Evolutionary conservation across 2,888 invertebrate species (phyloP), one percentile per base, ranked within the genome.

Genomic region (Choristoneura rosaceana): DNA sequence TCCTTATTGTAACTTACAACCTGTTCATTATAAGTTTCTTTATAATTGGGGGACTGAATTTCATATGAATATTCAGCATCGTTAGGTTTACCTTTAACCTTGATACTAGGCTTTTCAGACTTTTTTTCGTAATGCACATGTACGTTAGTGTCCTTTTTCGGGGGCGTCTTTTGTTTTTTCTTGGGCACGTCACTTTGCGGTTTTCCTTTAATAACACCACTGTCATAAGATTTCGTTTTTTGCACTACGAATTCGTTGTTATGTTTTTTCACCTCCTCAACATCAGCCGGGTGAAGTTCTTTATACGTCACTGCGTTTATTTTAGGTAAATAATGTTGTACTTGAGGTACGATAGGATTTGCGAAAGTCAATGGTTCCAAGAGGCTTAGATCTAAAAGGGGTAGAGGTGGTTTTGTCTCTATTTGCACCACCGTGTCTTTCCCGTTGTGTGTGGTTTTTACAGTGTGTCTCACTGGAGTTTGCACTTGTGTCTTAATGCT

Each of bases 261-360:
- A 59, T 88, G 84, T 69, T 88, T 86, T 73, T 89, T 89, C 12
- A 75, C 78, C 38, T 84, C 82, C 10, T 85, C 78, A 12, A 82
- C 71, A 74, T 87, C 81, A 14, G 79, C 75, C 59, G 84, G 78
- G 5, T 89, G 88, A 14, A 91, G 79, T 75, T 86, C 89, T 47
- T 86, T 82, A 74, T 92, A 92, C 1, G 86, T 91, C 7, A 88
- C 90, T 52, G 87, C 80, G 70, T 81, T 84, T 70, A 93, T 89
- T 81, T 87, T 87, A 9, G 94, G 94, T 63, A 94, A 84, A 77
- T 86, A 94, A 77, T 94, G 93, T 81, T 94, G 94, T 52, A 93
- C 87, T 88, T 94, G 94, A 10, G 94, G 91, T 15, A 94, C 94
- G 41, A 94, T 78, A 4, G 94, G 93, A 77, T 93, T 94, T 3